Conservation (phyloP, 1,140 invertebrate species). For the Steinernema khuongi region DNA sequence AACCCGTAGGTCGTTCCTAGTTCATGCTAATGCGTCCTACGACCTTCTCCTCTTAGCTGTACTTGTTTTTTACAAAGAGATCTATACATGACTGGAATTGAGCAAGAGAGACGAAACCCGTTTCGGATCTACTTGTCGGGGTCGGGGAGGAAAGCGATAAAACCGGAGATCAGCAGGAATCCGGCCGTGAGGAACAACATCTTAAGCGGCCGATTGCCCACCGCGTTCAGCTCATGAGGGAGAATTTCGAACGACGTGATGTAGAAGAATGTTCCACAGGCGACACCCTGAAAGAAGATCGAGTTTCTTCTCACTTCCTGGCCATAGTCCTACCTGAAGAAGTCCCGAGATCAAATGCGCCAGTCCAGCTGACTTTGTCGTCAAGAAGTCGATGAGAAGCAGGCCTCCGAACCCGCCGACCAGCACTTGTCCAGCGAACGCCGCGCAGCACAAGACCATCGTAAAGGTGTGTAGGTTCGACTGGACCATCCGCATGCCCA, state of each 20-base stretch:
- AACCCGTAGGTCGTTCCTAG: too few species aligned
- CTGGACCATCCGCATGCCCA: conserved; percentile 67
- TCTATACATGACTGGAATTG: neutral
- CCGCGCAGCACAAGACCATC: conserved; percentile 65
- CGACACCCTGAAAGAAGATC: conserved; percentile 66
- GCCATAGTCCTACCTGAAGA: conserved; percentile 35
- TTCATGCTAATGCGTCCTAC: too few species aligned
- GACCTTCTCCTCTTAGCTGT: too few species aligned
- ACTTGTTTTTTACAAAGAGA: neutral
- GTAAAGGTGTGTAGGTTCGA: conserved; percentile 65
- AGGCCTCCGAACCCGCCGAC: conserved; percentile 59
- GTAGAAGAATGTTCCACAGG: conserved; percentile 84
- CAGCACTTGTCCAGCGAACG: conserved; percentile 70
- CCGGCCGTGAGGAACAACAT: conserved; percentile 63
- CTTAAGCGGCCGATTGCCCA: conserved; percentile 61
- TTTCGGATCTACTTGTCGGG: conserved; percentile 3
- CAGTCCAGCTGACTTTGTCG: conserved; percentile 21
- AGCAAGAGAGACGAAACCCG: neutral
- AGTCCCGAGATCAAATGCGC: conserved; percentile 42
- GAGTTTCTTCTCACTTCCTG: neutral
- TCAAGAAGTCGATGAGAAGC: conserved; percentile 45
- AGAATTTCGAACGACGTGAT: conserved; percentile 86
- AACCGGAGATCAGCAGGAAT: conserved; percentile 58
- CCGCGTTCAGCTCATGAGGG: conserved; percentile 62
- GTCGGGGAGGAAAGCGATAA: conserved; percentile 54